Evolutionary conservation across 2,797 vertebrate species (phyloP), one percentile per base, ranked within the genome.

Genomic region (Cyclopterus lumpus): DNA sequence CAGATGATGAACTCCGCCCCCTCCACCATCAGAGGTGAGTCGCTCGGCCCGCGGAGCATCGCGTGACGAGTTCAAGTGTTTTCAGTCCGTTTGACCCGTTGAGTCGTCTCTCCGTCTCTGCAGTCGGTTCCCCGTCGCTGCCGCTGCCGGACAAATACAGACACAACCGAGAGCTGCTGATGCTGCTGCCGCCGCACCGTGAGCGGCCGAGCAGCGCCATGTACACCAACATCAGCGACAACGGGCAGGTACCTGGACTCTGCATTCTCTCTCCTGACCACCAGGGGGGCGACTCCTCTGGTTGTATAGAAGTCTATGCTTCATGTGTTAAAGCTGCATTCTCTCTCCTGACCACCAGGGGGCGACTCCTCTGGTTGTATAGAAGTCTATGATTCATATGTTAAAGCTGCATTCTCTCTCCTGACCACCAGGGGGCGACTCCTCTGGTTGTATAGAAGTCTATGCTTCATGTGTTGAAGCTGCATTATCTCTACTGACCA

Each of bases 181-280:
- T 99, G 96, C 84, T 99, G 92, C 94, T 98, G 86, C 97, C 98
- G 3, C 89, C 96, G 0, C 96, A 97, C 82, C 94, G 97, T 38
- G 98, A 99, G 74, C 90, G 97, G 4, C 98, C 98, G 0, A 98
- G 96, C 95, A 99, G 97, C 2, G 97, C 97, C 80, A 96, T 99
- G 97, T 99, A 98, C 73, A 94, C 96, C 4, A 92, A 96, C 82
- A 91, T 97, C 86, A 92, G 94, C 8, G 98, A 99, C 82, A 97
- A 97, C 0, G 97, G 96, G 88, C 98, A 99, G 96, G 98, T 98
- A n/a, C n/a, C n/a, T n/a, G n/a, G n/a, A n/a, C n/a, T n/a, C n/a
- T n/a, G n/a, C n/a, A n/a, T n/a, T n/a, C n/a, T n/a, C n/a, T n/a
- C n/a, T n/a, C n/a, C n/a, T n/a, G n/a, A n/a, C n/a, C n/a, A n/a